Base-by-base conservation (phyloP, 2,113 vertebrate genomes). In the Scomber colias region DNA sequence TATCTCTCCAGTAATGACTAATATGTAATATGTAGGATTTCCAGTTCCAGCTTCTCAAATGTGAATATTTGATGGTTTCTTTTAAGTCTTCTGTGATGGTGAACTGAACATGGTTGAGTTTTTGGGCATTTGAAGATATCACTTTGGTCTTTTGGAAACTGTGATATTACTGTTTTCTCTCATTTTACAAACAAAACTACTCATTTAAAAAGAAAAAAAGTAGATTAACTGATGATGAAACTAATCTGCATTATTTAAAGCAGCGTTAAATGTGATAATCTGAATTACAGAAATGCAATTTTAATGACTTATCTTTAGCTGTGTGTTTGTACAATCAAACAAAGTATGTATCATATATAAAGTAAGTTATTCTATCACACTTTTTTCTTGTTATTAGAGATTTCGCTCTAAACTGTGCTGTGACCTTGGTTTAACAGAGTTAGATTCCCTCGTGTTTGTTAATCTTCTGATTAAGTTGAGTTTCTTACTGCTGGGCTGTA, bases 401-500 rank as follows among this genome's bases (percentile, higher is more conserved):
- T 55, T 71, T 65, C n/a, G 21, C 11, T 50, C 40, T 57, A 19
- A 66, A n/a, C 4, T 21, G 59, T 73, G 11, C 12, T 5, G 19
- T 21, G 62, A 56, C 48, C n/a, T 62, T 12, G n/a, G 66, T 73
- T 78, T 62, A 71, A 63, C 75, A 71, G 72, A 72, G 12, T 75
- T 71, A 44, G 1, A 48, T 1, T 3, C 64, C 56, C 11, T 24
- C 30, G 4, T 12, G 14, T 49, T 21, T 15, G 14, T 49, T 21
- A n/a, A 44, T 24, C 11, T 3, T 9, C 21, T 17, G 13, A 51
- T 6, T 21, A 21, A 21, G 21, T 21, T 21, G 21, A 48, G 21
- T 61, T 48, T 62, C 9, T 51, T 21, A 27, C 31, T 17, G 48
- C 66, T 44, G 65, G 76, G 85, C 85, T 90, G 62, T 79, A 90